Evolutionary conservation across 2,113 vertebrate genomes (phyloP).

Genomic region (Phalacrocorax aristotelis): DNA sequence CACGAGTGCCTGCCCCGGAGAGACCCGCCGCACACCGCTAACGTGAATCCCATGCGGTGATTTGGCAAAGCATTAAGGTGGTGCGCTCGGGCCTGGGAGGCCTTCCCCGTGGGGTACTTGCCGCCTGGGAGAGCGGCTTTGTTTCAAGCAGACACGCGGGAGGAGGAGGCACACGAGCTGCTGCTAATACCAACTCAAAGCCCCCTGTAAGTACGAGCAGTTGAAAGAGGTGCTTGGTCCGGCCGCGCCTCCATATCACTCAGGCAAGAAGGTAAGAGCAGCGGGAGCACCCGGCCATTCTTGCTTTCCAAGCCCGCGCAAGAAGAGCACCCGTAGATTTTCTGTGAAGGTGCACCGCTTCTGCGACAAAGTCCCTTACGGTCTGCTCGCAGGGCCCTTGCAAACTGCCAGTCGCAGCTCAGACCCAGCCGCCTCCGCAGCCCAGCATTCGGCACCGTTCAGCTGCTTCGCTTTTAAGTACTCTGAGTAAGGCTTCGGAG

Average conservation of each 20-base stretch:
- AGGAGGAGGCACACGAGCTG: no score
- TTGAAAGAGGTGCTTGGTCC: fast-evolving
- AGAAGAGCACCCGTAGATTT: fast-evolving
- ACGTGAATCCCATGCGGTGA: fast-evolving
- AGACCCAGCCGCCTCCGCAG: background rate
- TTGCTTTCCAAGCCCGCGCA: fast-evolving
- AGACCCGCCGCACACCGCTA: fast-evolving
- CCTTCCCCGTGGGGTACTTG: fast-evolving
- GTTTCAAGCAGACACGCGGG: background rate
- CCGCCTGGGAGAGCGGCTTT: background rate
- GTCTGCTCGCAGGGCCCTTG: background rate
- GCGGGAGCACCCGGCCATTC: background rate
- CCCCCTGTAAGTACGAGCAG: background rate
- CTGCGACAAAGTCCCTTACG: background rate
- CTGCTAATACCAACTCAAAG: background rate
- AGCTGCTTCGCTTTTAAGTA: background rate
- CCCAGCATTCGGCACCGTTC: fast-evolving
- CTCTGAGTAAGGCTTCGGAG: background rate
- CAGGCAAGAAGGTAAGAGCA: background rate
- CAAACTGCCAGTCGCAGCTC: fast-evolving
- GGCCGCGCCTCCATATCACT: background rate
- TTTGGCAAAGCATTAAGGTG: fast-evolving
- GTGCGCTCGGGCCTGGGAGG: fast-evolving
- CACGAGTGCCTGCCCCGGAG: fast-evolving
- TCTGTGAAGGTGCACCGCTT: background rate